Evolutionary conservation across 2,888 invertebrate genomes (phyloP).

Genomic region (Polia nebulosa): DNA sequence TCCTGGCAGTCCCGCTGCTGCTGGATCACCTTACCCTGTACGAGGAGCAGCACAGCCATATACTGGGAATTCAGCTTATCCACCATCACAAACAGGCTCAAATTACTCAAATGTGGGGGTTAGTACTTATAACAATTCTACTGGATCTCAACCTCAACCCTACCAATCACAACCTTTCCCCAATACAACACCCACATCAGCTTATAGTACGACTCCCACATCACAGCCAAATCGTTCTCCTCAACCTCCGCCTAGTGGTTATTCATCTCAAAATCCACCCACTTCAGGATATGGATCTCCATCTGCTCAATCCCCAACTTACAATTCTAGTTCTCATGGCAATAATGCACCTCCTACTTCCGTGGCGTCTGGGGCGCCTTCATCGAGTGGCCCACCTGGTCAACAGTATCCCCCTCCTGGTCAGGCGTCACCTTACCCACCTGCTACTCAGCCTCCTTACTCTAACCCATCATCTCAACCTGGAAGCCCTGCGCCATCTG

Average conservation of each 20-base stretch:
- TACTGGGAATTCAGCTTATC: constrained; percentile 87
- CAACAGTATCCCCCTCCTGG: constrained; percentile 92
- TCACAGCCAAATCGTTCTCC: constrained; percentile 90
- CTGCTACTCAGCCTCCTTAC: constrained; percentile 91
- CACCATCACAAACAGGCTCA: constrained; percentile 84
- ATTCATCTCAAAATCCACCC: constrained; percentile 90
- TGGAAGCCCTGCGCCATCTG: constrained; percentile 88
- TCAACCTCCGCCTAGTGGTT: constrained; percentile 90
- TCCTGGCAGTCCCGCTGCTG: constrained; percentile 85
- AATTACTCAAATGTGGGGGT: constrained; percentile 89
- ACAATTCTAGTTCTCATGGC: constrained; percentile 91
- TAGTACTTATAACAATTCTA: constrained; percentile 86
- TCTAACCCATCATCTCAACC: constrained; percentile 90
- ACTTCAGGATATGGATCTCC: constrained; percentile 92
- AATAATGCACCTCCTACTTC: constrained; percentile 89
- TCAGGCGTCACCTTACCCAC: constrained; percentile 92
- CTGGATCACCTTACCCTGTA: constrained; percentile 86
- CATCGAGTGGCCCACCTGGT: constrained; percentile 90
- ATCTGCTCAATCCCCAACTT: constrained; percentile 92
- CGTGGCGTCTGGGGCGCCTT: constrained; percentile 87
- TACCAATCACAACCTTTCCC: constrained; percentile 89
- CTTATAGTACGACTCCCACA: constrained; percentile 89
- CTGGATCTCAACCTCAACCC: constrained; percentile 86
- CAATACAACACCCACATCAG: constrained; percentile 88
- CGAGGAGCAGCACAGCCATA: constrained; percentile 86